Evolutionary conservation across 2,888 invertebrate species (phyloP).

Genomic region (Chrysina gloriosa): DNA sequence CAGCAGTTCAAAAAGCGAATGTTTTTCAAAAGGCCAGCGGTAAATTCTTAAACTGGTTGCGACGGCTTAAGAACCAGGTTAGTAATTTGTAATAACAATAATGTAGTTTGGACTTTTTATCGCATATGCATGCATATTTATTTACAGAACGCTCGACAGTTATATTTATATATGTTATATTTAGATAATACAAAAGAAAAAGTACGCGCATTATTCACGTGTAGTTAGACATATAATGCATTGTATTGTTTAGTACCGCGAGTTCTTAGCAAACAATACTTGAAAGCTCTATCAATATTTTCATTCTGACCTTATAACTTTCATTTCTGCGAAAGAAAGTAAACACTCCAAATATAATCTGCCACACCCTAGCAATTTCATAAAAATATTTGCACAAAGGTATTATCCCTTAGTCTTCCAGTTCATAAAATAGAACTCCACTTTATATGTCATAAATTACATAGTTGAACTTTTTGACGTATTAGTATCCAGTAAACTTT

Average conservation of each 20-base stretch:
- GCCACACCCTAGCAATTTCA: neutral
- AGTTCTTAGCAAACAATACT: too few species aligned
- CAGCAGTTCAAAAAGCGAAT: constrained; percentile 57
- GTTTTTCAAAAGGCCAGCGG: constrained; percentile 65
- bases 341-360: neutral
- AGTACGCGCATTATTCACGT: neutral
- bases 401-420: neutral
- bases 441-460: too few species aligned
- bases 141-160: neutral
- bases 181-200: neutral
- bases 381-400: neutral
- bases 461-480: too few species aligned
- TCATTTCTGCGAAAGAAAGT: neutral
- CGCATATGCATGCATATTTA: neutral
- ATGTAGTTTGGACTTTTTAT: neutral
- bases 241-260: too few species aligned
- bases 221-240: constrained; percentile 11
- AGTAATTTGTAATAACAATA: constrained; percentile 46
- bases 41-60: constrained; percentile 65
- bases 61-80: constrained; percentile 59
- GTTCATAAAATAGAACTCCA: neutral
- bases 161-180: neutral
- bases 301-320: too few species aligned
- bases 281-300: too few species aligned
- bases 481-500: too few species aligned